Base-by-base conservation (phyloP, 2,888 invertebrate species). In the Polydrusus cervinus region DNA sequence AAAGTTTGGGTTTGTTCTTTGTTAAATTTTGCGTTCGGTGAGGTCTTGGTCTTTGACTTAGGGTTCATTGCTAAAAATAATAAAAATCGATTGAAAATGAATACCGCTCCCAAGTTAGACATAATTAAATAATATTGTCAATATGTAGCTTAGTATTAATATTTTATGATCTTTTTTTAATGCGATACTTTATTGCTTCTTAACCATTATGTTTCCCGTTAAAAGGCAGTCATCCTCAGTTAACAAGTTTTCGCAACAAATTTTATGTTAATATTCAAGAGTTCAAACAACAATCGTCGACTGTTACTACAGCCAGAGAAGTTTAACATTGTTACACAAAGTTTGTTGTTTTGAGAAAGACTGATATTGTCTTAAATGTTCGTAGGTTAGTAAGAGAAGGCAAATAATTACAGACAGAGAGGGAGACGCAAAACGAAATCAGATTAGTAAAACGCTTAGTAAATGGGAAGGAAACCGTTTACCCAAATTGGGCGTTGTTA, bases 1-100 rank as follows among this genome's bases (percentile, higher is more conserved):
- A 20, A 13, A 13, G 13, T 43, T 34, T 30, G 13, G 8, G 51
- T 20, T 20, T 62, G 8, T 10, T 5, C 40, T 61, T 18, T 18
- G n/a, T 47, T 45, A 20, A 2, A 11, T n/a, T 20, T 51, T 8
- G 40, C 2, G 13, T 70, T 51, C 5, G 1, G 5, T n/a, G 49
- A 18, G 18, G 53, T 55, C 55, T 53, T 67, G 30, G n/a, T 34
- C 13, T 25, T 25, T 25, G 25, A 25, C 30, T 38, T 25, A n/a
- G 55, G n/a, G 30, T n/a, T 43, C 60, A 69, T 30, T 43, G 7
- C 69, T 69, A 11, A 14, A 55, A 64, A 14, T 13, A 60, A 16
- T 16, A 34, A 34, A 34, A 34, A 5, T 5, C 30, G 1, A 34
- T 34, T 34, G 3, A 25, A 25, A 25, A n/a, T n/a, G n/a, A n/a